A percentile compares a stretch with the other conserved stretches of the same genome.
These are phyloP conservation scores for Nowickia ferox DNA, from an alignment of 2,888 invertebrate genomes.

Conservation along the genomic window DNA sequence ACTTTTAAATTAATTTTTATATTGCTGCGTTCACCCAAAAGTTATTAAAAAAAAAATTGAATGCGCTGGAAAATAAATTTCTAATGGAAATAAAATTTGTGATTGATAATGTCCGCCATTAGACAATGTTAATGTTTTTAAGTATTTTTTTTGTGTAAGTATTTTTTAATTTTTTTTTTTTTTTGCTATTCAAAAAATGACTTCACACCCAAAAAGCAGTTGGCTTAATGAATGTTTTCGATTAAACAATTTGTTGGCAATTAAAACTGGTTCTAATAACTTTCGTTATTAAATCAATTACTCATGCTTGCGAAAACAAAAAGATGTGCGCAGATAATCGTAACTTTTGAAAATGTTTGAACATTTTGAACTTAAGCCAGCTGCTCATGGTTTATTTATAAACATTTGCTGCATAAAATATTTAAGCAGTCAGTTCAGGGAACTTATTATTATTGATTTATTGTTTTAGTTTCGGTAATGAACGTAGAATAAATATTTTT, in stretches of 20 bases:
- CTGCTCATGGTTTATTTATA: too few species aligned
- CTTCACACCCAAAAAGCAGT: neutral
- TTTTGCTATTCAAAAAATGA: neutral
- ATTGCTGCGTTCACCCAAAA: neutral
- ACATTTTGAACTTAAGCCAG: too few species aligned
- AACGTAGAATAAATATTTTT: too few species aligned
- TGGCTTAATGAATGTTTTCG: neutral
- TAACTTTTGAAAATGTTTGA: too few species aligned
- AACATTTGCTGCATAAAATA: too few species aligned
- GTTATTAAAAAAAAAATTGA: neutral
- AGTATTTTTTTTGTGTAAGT: neutral
- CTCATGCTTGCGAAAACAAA: neutral
- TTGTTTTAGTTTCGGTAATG: too few species aligned
- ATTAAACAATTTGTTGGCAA: slow-evolving; percentile 11
- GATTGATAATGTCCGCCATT: neutral
- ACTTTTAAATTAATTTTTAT: slow-evolving; percentile 5
- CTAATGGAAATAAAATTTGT: neutral
- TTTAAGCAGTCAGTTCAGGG: too few species aligned
- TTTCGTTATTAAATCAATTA: slow-evolving; percentile 9
- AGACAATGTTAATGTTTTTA: neutral
- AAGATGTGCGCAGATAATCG: neutral
- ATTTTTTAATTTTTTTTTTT: neutral
- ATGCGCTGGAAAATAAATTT: slow-evolving; percentile 20
- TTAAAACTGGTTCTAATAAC: slow-evolving; percentile 24
- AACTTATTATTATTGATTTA: too few species aligned